Percentiles rank a stretch among this genome's conserved stretches.
phyloP scores from a whole-genome alignment of 2,797 vertebrate species.

The Echiichthys vipera region DNA sequence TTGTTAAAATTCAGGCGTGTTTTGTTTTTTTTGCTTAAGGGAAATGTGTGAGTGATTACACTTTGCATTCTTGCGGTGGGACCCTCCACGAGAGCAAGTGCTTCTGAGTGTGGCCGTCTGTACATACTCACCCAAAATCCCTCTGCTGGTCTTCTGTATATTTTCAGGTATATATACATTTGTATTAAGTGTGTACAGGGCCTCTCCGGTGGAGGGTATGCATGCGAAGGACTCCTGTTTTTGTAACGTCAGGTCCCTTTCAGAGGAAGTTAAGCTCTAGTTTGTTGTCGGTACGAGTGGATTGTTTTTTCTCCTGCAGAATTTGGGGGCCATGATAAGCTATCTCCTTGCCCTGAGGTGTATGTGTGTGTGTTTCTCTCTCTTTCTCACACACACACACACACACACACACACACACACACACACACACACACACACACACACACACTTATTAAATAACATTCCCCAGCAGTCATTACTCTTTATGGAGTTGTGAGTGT shows the following conservation, averaged over 20 bases:
- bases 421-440: conserved; percentile 2
- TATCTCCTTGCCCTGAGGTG: conserved; percentile 23
- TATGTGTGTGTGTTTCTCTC: conserved; percentile 5
- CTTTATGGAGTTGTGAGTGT: conserved; percentile 50
- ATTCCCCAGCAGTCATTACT: conserved; percentile 46
- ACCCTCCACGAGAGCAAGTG: conserved; percentile 64
- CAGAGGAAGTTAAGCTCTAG: conserved; percentile 27
- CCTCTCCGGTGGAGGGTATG: conserved; percentile 11
- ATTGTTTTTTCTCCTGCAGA: conserved; percentile 47
- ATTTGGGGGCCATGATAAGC: conserved; percentile 41
- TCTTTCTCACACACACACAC: not conserved
- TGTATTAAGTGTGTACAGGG: conserved; percentile 15
- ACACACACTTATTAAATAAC: conserved; percentile 49
- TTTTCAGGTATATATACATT: conserved; percentile 47
- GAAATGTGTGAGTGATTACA: conserved; percentile 74
- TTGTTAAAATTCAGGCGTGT: conserved; percentile 68
- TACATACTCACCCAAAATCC: conserved; percentile 22
- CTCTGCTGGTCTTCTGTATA: conserved; percentile 31
- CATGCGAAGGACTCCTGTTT: conserved; percentile 16
- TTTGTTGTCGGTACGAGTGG: conserved; percentile 57
- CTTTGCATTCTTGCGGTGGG: conserved; percentile 71
- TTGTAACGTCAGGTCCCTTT: conserved; percentile 18
- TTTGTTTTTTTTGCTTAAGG: conserved; percentile 47
- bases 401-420: no score
- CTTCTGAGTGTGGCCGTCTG: conserved; percentile 23